Evolutionary conservation across 2,113 vertebrate species (phyloP).

Genomic region (Osmerus mordax): DNA sequence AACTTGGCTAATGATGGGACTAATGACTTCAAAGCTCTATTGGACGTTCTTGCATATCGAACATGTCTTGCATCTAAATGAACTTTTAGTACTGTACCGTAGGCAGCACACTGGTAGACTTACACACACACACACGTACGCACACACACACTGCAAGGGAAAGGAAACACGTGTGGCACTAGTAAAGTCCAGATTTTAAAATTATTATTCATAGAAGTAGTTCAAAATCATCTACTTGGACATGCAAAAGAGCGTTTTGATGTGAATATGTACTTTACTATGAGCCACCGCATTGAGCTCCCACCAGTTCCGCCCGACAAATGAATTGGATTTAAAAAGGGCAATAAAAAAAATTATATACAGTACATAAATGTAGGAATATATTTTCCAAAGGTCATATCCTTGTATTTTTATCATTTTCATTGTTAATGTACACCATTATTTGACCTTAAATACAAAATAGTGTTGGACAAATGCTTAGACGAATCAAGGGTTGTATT

Average conservation of each 20-base stretch:
- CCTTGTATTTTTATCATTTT: no score
- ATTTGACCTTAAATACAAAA: no score
- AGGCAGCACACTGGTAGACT: constrained; percentile 17
- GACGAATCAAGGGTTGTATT: not conserved
- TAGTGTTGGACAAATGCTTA: not conserved
- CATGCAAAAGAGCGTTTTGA: constrained; percentile 21
- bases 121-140: constrained; percentile 36
- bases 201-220: constrained; percentile 52
- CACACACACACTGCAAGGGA: constrained; percentile 34
- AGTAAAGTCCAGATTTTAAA: constrained; percentile 62
- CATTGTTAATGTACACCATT: no score
- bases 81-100: constrained; percentile 59
- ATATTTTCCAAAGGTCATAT: no score
- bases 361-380: no score
- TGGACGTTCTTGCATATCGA: constrained; percentile 55
- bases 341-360: no score
- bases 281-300: not conserved
- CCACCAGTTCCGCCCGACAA: no score
- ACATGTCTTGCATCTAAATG: constrained; percentile 56
- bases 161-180: constrained; percentile 44
- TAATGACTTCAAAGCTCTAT: constrained; percentile 77
- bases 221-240: constrained; percentile 43
- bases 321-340: no score
- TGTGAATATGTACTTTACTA: constrained; percentile 1
- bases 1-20: constrained; percentile 76